Evolutionary conservation across 2,888 invertebrate genomes (phyloP), one percentile per base, ranked within the genome.

Genomic region (Caenorhabditis uteleia): DNA sequence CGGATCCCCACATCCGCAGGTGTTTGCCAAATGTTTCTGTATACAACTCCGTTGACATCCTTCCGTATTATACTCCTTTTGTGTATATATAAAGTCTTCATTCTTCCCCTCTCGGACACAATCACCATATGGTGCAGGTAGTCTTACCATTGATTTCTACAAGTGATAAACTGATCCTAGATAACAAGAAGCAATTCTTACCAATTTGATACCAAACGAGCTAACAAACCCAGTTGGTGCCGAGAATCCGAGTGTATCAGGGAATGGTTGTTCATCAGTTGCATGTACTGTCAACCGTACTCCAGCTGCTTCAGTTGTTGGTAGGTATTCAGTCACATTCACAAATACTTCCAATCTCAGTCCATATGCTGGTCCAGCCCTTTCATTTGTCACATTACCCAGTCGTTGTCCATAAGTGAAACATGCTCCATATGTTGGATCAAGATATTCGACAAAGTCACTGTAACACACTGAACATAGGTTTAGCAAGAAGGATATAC

Each of bases 351-450:
- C 77, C 36, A 82, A 58, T 7, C 82, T 75, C 2, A 81, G 60
- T 18, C 80, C 80, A 45, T 82, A 82, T 25, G 73, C 69, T 0
- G 82, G 77, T 3, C 82, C 82, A 2, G 82, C 79, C 33, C 82
- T 43, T 47, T 79, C 80, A 54, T 73, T 77, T 14, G 76, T 76
- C 20, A 75, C 60, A 40, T 78, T 74, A 7, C 68, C 75, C 14
- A 59, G 34, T 38, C 77, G 73, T 16, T 66, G 69, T 33, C 78
- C 78, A 61, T 79, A 83, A 7, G 79, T 83, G 70, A 76, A 83
- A 54, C 83, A 83, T 47, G 83, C 83, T n/a, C 83, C 83, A 45
- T 71, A 82, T 2, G 77, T 68, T 6, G 82, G 80, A 49, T 82
- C 82, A 14, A 81, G 57, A 31, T 77, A 75, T 16, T 72, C 68